phyloP scores from a whole-genome alignment of 2,113 vertebrate species.

The Tychaedon coryphoeus region DNA sequence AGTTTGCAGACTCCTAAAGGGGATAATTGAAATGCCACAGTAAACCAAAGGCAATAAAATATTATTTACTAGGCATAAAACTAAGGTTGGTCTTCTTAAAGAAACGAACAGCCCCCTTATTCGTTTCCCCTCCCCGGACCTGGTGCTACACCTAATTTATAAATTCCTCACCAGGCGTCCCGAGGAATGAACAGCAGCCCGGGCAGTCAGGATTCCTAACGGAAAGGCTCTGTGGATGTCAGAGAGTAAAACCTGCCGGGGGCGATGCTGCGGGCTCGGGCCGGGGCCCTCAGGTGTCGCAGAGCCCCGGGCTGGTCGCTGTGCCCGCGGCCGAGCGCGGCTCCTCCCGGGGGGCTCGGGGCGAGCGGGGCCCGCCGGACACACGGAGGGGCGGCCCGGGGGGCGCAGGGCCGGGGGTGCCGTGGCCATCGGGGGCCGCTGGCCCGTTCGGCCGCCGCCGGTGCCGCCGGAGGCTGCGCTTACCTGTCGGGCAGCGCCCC shows the following conservation, averaged over 20 bases:
- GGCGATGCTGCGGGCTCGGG: neutral
- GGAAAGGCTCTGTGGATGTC: neutral
- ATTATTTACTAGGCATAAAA: constrained; percentile 78
- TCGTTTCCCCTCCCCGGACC: neutral
- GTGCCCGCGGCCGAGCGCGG: neutral
- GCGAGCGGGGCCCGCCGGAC: neutral
- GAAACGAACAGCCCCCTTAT: constrained; percentile 26
- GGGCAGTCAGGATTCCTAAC: neutral
- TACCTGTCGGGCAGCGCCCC: neutral
- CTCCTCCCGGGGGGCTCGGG: neutral
- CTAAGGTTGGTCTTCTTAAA: constrained; percentile 69
- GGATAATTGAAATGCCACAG: constrained; percentile 76
- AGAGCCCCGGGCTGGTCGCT: neutral
- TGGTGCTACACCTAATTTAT: constrained; percentile 34
- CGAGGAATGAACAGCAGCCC: neutral
- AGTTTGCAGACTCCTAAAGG: constrained; percentile 74
- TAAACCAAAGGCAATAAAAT: constrained; percentile 80
- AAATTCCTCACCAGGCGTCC: constrained; percentile 52
- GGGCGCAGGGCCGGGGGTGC: no score
- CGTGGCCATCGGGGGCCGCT: no score
- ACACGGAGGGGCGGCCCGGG: no score
- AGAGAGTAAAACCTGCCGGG: neutral
- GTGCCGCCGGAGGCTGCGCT: neutral
- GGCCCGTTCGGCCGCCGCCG: neutral
- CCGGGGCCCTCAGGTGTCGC: neutral